Percentiles rank a stretch among this genome's conserved stretches.
phyloP scores from a whole-genome alignment of 2,888 invertebrate genomes.

The Pherbina coryleti region DNA sequence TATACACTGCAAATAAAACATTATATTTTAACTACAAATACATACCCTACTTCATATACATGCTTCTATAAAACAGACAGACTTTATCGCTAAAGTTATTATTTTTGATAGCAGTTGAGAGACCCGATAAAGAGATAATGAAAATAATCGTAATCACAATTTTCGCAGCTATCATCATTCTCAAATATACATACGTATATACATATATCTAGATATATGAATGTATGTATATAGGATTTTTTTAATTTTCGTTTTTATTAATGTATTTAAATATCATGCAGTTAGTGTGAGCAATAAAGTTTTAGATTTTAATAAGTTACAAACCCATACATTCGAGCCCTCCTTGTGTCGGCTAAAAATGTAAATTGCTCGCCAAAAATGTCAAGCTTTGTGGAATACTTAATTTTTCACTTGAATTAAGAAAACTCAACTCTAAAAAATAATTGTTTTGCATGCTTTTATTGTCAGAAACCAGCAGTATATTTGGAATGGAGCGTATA shows the following conservation, averaged over 20 bases:
- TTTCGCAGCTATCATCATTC: slow-evolving; percentile 7
- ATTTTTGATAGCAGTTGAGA: slow-evolving; percentile 28
- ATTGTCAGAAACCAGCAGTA: too few relatives aligned
- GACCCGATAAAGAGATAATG: slow-evolving; percentile 26
- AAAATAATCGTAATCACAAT: slow-evolving; percentile 26
- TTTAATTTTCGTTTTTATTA: not conserved
- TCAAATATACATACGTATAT: not conserved
- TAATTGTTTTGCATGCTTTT: too few relatives aligned
- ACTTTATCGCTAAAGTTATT: slow-evolving; percentile 23
- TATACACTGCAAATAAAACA: not conserved
- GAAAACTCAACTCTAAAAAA: too few relatives aligned
- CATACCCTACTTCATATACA: not conserved
- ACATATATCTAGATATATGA: not conserved
- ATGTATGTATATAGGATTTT: not conserved
- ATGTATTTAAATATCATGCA: not conserved
- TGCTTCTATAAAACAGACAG: not conserved
- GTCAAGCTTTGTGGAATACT: too few relatives aligned
- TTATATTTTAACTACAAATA: not conserved
- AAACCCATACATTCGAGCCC: too few relatives aligned
- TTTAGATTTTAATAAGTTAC: not conserved
- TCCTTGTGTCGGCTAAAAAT: too few relatives aligned
- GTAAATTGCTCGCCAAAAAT: too few relatives aligned
- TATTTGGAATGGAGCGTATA: too few relatives aligned
- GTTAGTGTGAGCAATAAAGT: not conserved
- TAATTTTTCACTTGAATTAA: too few relatives aligned